These are phyloP conservation scores for Drosophila malerkotliana DNA, from an alignment of 1,140 invertebrate species.

Conservation along the genomic window DNA sequence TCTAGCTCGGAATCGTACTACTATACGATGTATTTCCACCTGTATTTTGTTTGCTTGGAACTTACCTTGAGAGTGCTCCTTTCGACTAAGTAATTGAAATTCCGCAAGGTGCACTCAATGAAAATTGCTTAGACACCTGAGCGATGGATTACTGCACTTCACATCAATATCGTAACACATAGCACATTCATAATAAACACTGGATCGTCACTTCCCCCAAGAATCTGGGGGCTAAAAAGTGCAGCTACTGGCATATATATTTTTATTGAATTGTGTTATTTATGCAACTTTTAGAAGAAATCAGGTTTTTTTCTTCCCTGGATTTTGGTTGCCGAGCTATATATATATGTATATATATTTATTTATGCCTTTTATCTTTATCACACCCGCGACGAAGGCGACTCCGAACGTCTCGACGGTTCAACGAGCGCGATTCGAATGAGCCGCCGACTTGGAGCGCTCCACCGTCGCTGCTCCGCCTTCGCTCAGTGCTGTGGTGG, in stretches of 20 bases:
- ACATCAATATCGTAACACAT: constrained; percentile 46
- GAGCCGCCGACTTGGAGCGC: constrained; percentile 38
- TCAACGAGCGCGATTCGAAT: constrained; percentile 74
- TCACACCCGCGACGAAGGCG: constrained; percentile 59
- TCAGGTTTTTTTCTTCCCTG: constrained; percentile 37
- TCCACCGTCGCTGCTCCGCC: constrained; percentile 47
- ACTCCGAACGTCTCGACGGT: constrained; percentile 60
- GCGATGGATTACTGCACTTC: constrained; percentile 33
- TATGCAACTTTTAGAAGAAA: constrained; percentile 40
- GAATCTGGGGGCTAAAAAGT: not conserved
- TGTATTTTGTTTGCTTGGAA: constrained; percentile 26
- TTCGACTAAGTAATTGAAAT: constrained; percentile 39
- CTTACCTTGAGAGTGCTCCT: constrained; percentile 37
- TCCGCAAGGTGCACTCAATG: constrained; percentile 45
- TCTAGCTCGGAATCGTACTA: constrained; percentile 9
- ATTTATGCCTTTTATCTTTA: constrained; percentile 22
- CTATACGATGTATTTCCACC: constrained; percentile 27
- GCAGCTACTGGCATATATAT: not conserved
- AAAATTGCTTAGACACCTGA: constrained; percentile 26
- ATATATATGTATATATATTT: constrained; percentile 17
- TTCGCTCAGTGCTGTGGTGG: constrained; percentile 16
- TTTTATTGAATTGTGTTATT: constrained; percentile 21
- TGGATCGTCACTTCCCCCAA: constrained; percentile 11
- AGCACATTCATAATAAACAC: constrained; percentile 3
- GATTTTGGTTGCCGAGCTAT: constrained; percentile 12